A percentile compares a stretch with the other conserved stretches of the same genome.
Conservation (phyloP, 2,888 invertebrate genomes). For the Aleiodes leptofemur region DNA sequence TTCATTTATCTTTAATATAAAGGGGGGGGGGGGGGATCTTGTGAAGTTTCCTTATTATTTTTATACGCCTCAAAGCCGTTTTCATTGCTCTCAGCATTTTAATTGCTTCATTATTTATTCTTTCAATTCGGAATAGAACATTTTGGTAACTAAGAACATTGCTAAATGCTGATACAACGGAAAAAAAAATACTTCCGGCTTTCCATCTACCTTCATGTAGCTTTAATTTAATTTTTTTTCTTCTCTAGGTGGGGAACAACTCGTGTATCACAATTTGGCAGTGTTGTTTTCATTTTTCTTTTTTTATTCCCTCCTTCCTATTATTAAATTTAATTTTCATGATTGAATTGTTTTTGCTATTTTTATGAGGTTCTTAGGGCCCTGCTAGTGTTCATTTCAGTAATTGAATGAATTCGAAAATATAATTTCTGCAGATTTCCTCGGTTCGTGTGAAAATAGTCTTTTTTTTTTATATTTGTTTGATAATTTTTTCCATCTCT, state of each 20-base stretch:
- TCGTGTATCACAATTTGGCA: constrained; percentile 75
- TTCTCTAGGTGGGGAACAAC: constrained; percentile 53
- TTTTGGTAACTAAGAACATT: constrained; percentile 54
- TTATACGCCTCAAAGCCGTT: constrained; percentile 55
- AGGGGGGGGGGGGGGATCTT: constrained; percentile 44
- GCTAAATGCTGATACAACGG: constrained; percentile 62
- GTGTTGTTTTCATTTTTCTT: constrained; percentile 60
- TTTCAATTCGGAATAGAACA: background rate
- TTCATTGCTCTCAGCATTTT: constrained; percentile 66
- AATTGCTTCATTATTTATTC: constrained; percentile 53
- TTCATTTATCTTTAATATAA: constrained; percentile 57
- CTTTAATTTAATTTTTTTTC: background rate
- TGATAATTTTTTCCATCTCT: constrained; percentile 20
- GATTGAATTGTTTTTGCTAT: constrained; percentile 41
- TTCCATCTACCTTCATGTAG: constrained; percentile 4
- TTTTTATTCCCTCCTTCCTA: constrained; percentile 43
- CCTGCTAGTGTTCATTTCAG: constrained; percentile 22
- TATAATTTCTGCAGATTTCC: constrained; percentile 57
- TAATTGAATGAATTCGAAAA: constrained; percentile 60
- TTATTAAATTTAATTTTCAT: constrained; percentile 20
- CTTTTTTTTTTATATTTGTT: constrained; percentile 52
- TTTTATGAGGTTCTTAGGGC: constrained; percentile 35
- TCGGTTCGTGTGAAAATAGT: constrained; percentile 63
- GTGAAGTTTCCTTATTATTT: constrained; percentile 56
- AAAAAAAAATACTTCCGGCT: constrained; percentile 37